These are phyloP conservation scores for Tetranychus truncatus DNA, from an alignment of 2,888 invertebrate species.

Conservation along the genomic window DNA sequence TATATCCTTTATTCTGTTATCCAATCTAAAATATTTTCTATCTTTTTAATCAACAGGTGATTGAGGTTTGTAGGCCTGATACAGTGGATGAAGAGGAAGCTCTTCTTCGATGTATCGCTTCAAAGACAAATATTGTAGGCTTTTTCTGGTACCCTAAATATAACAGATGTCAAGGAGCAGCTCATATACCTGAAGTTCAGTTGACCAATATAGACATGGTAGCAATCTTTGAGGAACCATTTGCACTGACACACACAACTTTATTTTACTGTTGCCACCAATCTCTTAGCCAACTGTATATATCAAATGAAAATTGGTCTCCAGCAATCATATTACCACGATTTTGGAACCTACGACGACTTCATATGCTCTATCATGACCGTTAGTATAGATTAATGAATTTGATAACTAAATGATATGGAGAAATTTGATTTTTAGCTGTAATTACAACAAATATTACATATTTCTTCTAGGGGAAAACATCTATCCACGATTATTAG, in stretches of 20 bases:
- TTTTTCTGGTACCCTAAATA: not conserved
- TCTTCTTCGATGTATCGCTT: not conserved
- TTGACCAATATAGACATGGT: not conserved
- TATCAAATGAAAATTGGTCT: not conserved
- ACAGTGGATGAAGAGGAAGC: not conserved
- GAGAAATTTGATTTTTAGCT: not conserved
- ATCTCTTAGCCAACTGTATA: not conserved
- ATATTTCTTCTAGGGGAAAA: not conserved
- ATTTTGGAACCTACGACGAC: not conserved
- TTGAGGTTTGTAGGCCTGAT: conserved; percentile 1
- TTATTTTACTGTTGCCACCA: not conserved
- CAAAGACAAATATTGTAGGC: not conserved
- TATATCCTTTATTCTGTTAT: not conserved
- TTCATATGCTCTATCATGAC: not conserved
- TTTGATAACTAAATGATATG: not conserved
- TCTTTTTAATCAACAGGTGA: not conserved
- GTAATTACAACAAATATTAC: too few species aligned
- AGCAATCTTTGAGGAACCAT: not conserved
- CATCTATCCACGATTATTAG: not conserved
- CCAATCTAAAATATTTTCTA: not conserved
- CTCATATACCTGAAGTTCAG: not conserved
- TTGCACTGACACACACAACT: not conserved
- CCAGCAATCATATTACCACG: not conserved
- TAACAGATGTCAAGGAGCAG: not conserved
- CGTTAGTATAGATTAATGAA: not conserved